Evolutionary conservation across 2,888 invertebrate species (phyloP).

Genomic region (Melanchra persicariae): DNA sequence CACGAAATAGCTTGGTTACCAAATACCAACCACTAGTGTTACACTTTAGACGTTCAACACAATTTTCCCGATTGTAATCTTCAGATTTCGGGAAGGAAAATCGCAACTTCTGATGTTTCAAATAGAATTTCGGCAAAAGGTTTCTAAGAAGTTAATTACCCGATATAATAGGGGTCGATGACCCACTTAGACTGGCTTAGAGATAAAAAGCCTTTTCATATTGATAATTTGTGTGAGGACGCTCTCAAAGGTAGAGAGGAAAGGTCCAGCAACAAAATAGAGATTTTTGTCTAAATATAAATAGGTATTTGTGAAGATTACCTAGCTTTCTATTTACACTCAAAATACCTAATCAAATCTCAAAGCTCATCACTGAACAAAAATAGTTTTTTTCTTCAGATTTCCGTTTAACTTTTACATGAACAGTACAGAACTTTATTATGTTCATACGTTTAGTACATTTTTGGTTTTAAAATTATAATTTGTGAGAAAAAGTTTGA

Average conservation of each 20-base stretch:
- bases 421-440: not conserved
- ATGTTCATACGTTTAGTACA: not conserved
- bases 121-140: conserved; percentile 44
- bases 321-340: not conserved
- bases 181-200: conserved; percentile 38
- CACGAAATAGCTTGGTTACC: conserved; percentile 26
- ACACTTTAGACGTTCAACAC: not conserved
- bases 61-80: conserved; percentile 35
- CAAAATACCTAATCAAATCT: not conserved
- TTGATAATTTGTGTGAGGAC: conserved; percentile 40
- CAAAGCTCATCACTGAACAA: too few relatives aligned
- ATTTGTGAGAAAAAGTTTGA: conserved; percentile 61
- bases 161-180: conserved; percentile 41
- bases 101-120: conserved; percentile 35
- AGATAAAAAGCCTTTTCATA: conserved; percentile 54
- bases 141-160: conserved; percentile 57
- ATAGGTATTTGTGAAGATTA: not conserved
- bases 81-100: conserved; percentile 7
- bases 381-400: not conserved
- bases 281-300: not conserved
- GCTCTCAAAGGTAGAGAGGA: conserved; percentile 1
- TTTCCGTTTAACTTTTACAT: not conserved
- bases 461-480: not conserved
- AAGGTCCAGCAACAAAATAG: not conserved
- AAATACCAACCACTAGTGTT: conserved; percentile 9